phyloP scores from a whole-genome alignment of 2,113 vertebrate species.

The Paratilapia polleni region DNA sequence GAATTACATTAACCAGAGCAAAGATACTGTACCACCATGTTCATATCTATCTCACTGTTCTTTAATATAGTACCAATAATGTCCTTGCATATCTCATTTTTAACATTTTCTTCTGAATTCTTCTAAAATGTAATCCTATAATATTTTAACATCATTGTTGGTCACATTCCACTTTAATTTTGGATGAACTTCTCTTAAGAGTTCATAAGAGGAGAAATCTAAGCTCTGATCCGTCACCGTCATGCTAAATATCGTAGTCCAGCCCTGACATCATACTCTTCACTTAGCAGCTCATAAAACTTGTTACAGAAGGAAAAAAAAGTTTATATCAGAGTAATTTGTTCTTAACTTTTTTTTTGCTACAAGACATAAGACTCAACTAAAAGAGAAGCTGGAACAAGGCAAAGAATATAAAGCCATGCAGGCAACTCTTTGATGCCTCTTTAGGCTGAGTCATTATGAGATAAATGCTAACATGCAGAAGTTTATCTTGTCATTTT shows the following conservation, averaged over 20 bases:
- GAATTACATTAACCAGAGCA: conserved; percentile 10
- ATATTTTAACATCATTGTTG: too few relatives aligned
- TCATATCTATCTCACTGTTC: not conserved
- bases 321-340: not conserved
- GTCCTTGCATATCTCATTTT: too few relatives aligned
- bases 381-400: not conserved
- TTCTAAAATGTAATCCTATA: too few relatives aligned
- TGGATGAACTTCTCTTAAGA: too few relatives aligned
- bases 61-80: not conserved
- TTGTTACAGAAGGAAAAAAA: not conserved
- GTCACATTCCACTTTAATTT: too few relatives aligned
- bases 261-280: not conserved
- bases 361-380: not conserved
- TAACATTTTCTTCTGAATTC: too few relatives aligned
- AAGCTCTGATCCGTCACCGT: not conserved
- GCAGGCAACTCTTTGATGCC: not conserved
- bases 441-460: not conserved
- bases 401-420: not conserved
- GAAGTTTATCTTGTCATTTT: too few relatives aligned
- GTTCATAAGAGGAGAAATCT: too few relatives aligned
- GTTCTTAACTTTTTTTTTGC: not conserved
- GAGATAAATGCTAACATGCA: not conserved
- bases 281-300: not conserved
- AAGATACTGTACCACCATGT: not conserved
- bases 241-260: not conserved